Evolutionary conservation across 2,888 invertebrate genomes (phyloP).

Genomic region (Trichopria drosophilae): DNA sequence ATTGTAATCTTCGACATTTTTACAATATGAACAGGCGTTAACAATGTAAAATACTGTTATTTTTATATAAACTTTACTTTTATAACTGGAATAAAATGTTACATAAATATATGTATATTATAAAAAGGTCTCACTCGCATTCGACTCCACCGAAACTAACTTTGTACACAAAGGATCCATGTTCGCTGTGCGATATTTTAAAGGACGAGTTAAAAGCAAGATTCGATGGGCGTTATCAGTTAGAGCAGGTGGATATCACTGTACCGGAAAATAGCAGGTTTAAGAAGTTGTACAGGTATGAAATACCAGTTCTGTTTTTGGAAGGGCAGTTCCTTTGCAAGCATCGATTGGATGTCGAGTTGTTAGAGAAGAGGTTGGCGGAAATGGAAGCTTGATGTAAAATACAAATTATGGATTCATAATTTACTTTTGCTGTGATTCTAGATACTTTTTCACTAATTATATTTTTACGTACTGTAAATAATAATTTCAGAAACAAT

Average conservation of each 20-base stretch:
- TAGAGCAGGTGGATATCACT: slow-evolving; percentile 78
- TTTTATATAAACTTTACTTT: slow-evolving; percentile 8
- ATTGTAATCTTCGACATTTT: too few relatives aligned
- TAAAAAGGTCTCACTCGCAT: slow-evolving; percentile 45
- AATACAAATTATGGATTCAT: too few relatives aligned
- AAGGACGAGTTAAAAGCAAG: slow-evolving; percentile 67
- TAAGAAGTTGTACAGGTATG: slow-evolving; percentile 74
- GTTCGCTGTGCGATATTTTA: slow-evolving; percentile 79
- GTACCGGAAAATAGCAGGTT: slow-evolving; percentile 72
- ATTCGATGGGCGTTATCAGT: slow-evolving; percentile 65
- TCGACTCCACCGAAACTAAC: slow-evolving; percentile 67
- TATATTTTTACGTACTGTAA: too few relatives aligned
- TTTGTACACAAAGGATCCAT: slow-evolving; percentile 80
- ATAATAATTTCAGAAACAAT: too few relatives aligned
- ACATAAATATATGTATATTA: too few relatives aligned
- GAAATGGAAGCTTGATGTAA: too few relatives aligned
- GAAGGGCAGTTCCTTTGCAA: slow-evolving; percentile 81
- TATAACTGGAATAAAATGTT: too few relatives aligned
- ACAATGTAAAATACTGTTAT: too few relatives aligned
- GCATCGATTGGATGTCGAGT: slow-evolving; percentile 67
- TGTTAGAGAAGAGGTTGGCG: slow-evolving; percentile 62
- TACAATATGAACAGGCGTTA: too few relatives aligned
- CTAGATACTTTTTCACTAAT: too few relatives aligned
- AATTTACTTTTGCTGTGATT: too few relatives aligned
- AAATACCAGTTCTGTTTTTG: slow-evolving; percentile 87